Conservation (phyloP, 2,113 vertebrate genomes). For the Charadrius vociferus region DNA sequence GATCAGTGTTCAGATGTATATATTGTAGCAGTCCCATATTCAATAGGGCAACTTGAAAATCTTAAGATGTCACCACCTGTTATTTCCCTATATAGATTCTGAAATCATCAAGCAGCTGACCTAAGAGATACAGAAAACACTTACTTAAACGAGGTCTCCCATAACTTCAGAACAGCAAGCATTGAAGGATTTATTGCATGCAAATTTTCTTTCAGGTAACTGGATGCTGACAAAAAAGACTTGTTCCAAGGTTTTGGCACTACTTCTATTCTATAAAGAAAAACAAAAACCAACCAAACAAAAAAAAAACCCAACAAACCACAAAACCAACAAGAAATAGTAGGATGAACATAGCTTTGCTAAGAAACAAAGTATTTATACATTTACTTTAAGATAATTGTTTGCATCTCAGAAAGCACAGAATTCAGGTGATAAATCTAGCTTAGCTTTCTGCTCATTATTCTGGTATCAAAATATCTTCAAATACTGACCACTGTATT, state of each 20-base stretch:
- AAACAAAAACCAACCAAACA: not conserved
- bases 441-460: not conserved
- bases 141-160: conserved; percentile 84
- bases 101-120: not conserved
- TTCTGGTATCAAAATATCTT: not conserved
- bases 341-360: not conserved
- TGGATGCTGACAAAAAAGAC: conserved; percentile 74
- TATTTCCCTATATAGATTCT: not conserved
- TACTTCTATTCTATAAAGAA: conserved; percentile 75
- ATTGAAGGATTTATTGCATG: conserved; percentile 83
- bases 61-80: not conserved
- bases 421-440: not conserved
- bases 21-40: not conserved
- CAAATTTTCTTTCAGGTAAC: conserved; percentile 77
- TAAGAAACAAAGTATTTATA: not conserved
- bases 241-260: conserved; percentile 87
- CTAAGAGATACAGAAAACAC: not conserved
- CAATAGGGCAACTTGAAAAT: not conserved
- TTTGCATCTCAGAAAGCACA: not conserved
- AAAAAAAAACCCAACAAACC: not conserved
- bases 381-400: not conserved
- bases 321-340: not conserved
- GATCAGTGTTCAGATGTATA: not conserved
- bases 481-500: not conserved
- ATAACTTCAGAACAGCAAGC: conserved; percentile 78